Evolutionary conservation across 2,113 vertebrate genomes (phyloP).

Genomic region (Symphodus melops): DNA sequence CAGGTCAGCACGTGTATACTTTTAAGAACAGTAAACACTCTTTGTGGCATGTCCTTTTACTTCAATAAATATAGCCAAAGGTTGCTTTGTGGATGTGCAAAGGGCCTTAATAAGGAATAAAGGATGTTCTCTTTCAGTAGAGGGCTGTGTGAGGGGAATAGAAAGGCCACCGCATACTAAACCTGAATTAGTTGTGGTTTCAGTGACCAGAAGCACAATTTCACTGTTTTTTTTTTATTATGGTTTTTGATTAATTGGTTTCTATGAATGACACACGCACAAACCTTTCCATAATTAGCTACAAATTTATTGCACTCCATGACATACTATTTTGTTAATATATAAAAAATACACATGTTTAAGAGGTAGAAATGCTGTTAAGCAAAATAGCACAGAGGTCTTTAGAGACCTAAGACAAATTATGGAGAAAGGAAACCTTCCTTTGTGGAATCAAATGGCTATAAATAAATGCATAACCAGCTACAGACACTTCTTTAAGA

Average conservation of each 20-base stretch:
- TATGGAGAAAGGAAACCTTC: not conserved
- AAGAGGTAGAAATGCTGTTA: not conserved
- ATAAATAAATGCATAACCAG: not conserved
- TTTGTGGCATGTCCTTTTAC: not conserved
- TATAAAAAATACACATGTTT: no score
- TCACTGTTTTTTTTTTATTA: not conserved
- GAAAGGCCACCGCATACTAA: slow-evolving; percentile 32
- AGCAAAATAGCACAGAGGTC: not conserved
- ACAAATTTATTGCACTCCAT: no score
- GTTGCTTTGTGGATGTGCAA: slow-evolving; percentile 42
- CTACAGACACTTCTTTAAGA: not conserved
- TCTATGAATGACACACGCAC: slow-evolving; percentile 16
- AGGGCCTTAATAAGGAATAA: slow-evolving; percentile 32
- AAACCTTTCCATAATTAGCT: slow-evolving; percentile 23
- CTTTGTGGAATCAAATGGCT: not conserved
- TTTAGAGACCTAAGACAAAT: not conserved
- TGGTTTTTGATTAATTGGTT: slow-evolving; percentile 19
- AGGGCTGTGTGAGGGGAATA: slow-evolving; percentile 2
- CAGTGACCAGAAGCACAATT: slow-evolving; percentile 18
- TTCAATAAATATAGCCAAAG: slow-evolving; percentile 9
- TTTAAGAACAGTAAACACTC: not conserved
- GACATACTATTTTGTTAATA: no score
- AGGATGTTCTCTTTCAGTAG: not conserved
- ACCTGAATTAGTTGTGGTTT: slow-evolving; percentile 40
- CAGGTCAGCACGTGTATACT: not conserved